Conservation (phyloP, 2,797 vertebrate genomes). For the Tympanoctomys barrerae region DNA sequence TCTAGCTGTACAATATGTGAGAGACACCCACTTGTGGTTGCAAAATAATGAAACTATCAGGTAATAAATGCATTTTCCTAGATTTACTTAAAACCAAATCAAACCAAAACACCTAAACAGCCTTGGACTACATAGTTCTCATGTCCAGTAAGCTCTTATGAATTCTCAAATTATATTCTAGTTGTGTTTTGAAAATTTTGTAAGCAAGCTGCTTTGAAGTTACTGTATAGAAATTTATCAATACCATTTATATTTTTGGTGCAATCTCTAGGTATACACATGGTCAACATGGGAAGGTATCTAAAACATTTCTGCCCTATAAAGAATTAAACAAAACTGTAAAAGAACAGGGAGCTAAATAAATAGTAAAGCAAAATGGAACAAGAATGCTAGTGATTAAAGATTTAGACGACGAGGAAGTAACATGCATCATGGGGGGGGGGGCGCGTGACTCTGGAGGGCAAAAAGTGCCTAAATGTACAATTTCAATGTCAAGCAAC, state of each 20-base stretch:
- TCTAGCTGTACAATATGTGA: not conserved
- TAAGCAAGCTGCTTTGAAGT: not conserved
- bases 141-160: not conserved
- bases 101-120: not conserved
- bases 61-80: not conserved
- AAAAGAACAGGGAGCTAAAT: not conserved
- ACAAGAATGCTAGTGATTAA: not conserved
- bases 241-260: conserved; percentile 26
- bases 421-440: not conserved
- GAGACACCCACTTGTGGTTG: not conserved
- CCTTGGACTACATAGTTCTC: not conserved
- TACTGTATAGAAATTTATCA: not conserved
- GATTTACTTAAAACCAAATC: conserved; percentile 43
- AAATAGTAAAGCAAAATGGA: not conserved
- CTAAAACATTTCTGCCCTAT: not conserved
- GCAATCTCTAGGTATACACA: not conserved
- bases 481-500: not conserved
- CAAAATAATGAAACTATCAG: conserved; percentile 26
- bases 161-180: not conserved
- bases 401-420: not conserved
- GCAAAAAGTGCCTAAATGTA: too few relatives aligned
- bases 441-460: not conserved
- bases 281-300: not conserved
- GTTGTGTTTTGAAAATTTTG: not conserved
- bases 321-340: not conserved